Evolutionary conservation across 2,113 vertebrate genomes (phyloP).

Genomic region (Nymphicus hollandicus): DNA sequence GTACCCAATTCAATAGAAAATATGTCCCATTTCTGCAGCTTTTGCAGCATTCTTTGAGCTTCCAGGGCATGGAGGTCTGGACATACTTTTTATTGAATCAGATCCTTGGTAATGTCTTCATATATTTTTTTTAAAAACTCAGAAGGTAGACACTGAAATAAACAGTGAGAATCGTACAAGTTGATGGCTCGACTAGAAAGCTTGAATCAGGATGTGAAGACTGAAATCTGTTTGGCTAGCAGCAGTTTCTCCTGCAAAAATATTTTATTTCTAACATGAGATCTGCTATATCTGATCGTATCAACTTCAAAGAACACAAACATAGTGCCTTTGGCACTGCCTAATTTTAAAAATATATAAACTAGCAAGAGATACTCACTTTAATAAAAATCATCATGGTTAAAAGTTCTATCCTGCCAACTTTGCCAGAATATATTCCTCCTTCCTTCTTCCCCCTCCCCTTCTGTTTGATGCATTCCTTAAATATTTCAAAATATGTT

Average conservation of each 20-base stretch:
- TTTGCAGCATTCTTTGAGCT: conserved; percentile 63
- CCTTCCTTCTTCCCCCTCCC: fast-evolving
- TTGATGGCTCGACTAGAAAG: conserved; percentile 5
- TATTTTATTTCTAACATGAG: conserved; percentile 29
- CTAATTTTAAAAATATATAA: conserved; percentile 42
- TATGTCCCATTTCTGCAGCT: conserved; percentile 66
- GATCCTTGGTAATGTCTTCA: conserved; percentile 64
- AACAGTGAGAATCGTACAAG: background rate
- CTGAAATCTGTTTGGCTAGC: conserved; percentile 21
- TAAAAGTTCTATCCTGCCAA: background rate
- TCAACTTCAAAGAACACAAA: conserved; percentile 25
- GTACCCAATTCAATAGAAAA: conserved; percentile 68
- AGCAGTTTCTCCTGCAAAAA: conserved; percentile 40
- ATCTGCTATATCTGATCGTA: conserved; percentile 22
- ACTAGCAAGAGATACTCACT: background rate
- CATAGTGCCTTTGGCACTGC: background rate
- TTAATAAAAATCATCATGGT: background rate
- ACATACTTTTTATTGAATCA: conserved; percentile 71
- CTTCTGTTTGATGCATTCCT: background rate
- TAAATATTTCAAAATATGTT: conserved; percentile 1
- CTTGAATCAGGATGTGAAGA: conserved; percentile 20
- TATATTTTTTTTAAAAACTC: conserved; percentile 68
- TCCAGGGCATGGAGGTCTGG: conserved; percentile 66
- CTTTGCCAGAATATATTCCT: background rate
- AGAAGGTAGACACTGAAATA: conserved; percentile 48